Conservation (phyloP, 1,140 invertebrate genomes). For the Hormaphis cornu region DNA sequence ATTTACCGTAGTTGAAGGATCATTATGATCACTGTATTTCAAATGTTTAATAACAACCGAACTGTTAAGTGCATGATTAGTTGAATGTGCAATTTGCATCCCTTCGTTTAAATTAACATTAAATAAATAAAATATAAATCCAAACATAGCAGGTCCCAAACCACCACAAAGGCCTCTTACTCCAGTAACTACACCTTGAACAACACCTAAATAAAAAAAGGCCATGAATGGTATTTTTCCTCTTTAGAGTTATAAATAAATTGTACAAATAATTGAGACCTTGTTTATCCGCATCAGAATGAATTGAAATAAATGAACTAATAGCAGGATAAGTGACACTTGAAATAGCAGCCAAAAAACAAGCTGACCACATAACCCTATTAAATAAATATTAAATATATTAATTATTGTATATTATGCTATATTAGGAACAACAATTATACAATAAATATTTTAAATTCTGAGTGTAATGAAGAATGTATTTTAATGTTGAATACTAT, state of each 20-base stretch:
- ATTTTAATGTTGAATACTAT: neutral
- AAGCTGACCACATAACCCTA: conserved; percentile 99
- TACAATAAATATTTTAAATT: no score
- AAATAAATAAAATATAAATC: conserved; percentile 97
- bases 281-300: conserved; percentile 93
- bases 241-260: neutral
- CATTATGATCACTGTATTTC: conserved; percentile 12
- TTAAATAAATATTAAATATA: conserved; percentile 37
- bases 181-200: conserved; percentile 97
- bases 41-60: conserved; percentile 13
- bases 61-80: conserved; percentile 2
- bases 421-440: no score
- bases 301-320: conserved; percentile 94
- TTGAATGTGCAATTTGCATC: conserved; percentile 30
- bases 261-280: conserved; percentile 46
- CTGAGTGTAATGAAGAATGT: no score
- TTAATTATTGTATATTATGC: neutral
- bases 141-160: conserved; percentile 90
- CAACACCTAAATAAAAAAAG: conserved; percentile 56
- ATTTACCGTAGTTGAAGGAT: conserved; percentile 24
- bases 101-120: conserved; percentile 90
- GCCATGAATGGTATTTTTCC: neutral
- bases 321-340: conserved; percentile 98
- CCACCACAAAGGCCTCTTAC: conserved; percentile 85
- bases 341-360: conserved; percentile 86